phyloP scores from a whole-genome alignment of 2,113 vertebrate species.

The Amphiprion percula region DNA sequence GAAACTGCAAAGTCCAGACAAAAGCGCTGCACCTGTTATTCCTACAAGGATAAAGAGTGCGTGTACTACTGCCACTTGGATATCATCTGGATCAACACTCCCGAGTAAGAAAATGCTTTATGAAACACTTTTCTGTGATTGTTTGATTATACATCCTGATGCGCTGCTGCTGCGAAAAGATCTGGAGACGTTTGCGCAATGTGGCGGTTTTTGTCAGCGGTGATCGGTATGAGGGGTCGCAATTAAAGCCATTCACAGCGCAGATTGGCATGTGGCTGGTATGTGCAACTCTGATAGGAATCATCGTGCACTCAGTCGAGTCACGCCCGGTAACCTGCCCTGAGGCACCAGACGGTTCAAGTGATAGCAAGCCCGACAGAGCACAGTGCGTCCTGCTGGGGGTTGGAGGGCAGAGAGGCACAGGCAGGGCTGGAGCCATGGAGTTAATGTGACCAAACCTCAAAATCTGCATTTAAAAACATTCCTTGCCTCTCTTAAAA shows the following conservation, averaged over 20 bases:
- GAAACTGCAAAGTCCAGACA: slow-evolving; percentile 73
- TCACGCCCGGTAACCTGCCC: slow-evolving; percentile 28
- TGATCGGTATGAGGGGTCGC: not conserved
- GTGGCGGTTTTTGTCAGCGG: not conserved
- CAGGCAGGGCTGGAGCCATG: not conserved
- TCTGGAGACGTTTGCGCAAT: not conserved
- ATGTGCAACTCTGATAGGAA: slow-evolving; percentile 10
- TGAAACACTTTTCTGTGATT: not conserved
- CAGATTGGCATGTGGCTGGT: slow-evolving; percentile 2
- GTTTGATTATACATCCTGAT: not conserved
- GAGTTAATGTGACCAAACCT: no score
- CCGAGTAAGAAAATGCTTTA: slow-evolving; percentile 87
- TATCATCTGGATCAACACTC: slow-evolving; percentile 99
- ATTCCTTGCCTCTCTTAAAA: no score
- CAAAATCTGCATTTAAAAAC: no score
- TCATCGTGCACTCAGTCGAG: not conserved
- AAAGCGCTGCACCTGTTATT: slow-evolving; percentile 95
- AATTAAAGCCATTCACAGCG: slow-evolving; percentile 17
- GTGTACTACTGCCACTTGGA: slow-evolving; percentile 98
- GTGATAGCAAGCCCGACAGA: slow-evolving; percentile 58
- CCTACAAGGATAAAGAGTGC: slow-evolving; percentile 94
- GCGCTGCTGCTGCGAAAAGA: not conserved
- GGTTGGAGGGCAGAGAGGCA: not conserved
- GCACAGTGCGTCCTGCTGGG: not conserved
- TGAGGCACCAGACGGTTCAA: slow-evolving; percentile 47